phyloP scores from a whole-genome alignment of 2,797 vertebrate genomes.

The Silurus aristotelis region DNA sequence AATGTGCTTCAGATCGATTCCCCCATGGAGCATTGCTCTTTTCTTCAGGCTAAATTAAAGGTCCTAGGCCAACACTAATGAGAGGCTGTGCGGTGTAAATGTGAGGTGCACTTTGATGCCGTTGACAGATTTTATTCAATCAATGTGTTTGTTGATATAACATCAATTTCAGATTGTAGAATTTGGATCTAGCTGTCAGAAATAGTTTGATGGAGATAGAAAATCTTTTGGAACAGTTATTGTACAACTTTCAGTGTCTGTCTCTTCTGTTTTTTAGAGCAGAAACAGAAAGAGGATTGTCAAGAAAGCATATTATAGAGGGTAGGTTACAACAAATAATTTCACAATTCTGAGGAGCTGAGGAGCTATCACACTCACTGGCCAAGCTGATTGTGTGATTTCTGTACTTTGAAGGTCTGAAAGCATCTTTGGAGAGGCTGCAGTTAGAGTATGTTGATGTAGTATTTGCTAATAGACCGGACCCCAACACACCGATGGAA shows the following conservation, averaged over 20 bases:
- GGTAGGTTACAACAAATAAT: constrained; percentile 69
- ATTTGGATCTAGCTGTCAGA: neutral
- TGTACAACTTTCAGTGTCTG: neutral
- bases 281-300: constrained; percentile 90
- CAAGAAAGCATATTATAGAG: constrained; percentile 95
- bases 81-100: constrained; percentile 33
- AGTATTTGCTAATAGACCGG: constrained; percentile 91
- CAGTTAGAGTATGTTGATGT: constrained; percentile 93
- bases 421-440: constrained; percentile 85
- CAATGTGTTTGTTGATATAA: neutral
- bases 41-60: constrained; percentile 56
- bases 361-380: neutral
- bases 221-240: neutral
- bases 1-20: constrained; percentile 29
- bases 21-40: constrained; percentile 53
- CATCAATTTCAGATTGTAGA: neutral
- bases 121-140: neutral
- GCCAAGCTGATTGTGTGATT: constrained; percentile 4
- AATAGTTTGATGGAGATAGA: neutral
- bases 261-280: constrained; percentile 78
- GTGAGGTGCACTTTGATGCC: constrained; percentile 23
- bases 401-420: constrained; percentile 76
- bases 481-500: constrained; percentile 95
- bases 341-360: neutral
- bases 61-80: constrained; percentile 41